Evolutionary conservation across 2,113 vertebrate genomes (phyloP).

Genomic region (Neolamprologus longior): DNA sequence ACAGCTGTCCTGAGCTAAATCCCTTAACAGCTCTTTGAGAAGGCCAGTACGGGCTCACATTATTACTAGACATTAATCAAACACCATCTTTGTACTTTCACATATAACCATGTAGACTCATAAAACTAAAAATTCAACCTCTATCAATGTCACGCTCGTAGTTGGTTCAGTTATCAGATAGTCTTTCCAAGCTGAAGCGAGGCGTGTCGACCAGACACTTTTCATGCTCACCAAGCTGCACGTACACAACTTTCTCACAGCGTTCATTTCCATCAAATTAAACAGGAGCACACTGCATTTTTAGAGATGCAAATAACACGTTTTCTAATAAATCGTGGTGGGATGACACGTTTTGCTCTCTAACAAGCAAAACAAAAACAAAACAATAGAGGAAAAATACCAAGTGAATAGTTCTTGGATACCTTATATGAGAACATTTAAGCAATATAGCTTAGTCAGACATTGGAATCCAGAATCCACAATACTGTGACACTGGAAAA

Average conservation of each 20-base stretch:
- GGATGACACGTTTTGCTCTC: not conserved
- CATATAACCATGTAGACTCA: not conserved
- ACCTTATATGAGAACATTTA: not conserved
- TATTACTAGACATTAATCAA: not conserved
- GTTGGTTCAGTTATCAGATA: not conserved
- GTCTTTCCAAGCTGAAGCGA: not conserved
- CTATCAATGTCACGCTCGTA: not conserved
- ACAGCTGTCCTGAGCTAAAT: not conserved
- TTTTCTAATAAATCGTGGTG: not conserved
- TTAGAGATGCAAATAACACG: not conserved
- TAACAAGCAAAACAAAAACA: not conserved
- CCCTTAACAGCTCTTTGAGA: not conserved
- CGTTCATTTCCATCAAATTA: not conserved
- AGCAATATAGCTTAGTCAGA: not conserved
- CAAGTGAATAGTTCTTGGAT: not conserved
- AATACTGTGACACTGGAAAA: not conserved
- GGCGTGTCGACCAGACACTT: not conserved
- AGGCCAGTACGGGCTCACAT: not conserved
- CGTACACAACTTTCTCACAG: not conserved
- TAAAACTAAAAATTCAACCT: not conserved
- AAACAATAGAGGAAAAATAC: not conserved
- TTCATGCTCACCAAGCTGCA: not conserved
- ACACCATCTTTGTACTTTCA: not conserved
- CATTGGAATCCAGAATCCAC: not conserved
- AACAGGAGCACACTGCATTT: not conserved